Percentiles rank a stretch among this genome's conserved stretches.
These are phyloP conservation scores for Panzeria rudis DNA, from an alignment of 2,888 invertebrate genomes.

Conservation along the genomic window DNA sequence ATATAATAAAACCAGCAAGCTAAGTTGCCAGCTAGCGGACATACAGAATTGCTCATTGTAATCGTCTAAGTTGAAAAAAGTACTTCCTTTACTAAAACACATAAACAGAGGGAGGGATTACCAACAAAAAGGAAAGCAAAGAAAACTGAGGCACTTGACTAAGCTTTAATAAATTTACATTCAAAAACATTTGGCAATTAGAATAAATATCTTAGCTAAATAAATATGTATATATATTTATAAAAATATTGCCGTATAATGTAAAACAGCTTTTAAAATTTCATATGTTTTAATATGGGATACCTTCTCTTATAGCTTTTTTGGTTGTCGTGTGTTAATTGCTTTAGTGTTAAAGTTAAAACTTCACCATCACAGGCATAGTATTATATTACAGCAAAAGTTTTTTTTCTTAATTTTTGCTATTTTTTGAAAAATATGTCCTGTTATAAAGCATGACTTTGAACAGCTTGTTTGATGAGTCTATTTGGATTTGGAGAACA, in stretches of 20 bases:
- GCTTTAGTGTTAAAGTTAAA: conserved; percentile 63
- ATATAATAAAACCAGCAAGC: conserved; percentile 66
- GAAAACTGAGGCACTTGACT: background rate
- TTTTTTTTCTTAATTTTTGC: background rate
- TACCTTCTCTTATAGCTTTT: conserved; percentile 16
- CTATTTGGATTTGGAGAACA: conserved; percentile 35
- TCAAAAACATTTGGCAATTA: background rate
- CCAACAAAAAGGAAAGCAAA: background rate
- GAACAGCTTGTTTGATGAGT: conserved; percentile 58
- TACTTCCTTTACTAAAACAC: background rate
- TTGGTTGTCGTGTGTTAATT: conserved; percentile 53
- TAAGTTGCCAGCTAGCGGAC: conserved; percentile 18
- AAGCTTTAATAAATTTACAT: background rate
- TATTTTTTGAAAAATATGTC: conserved; percentile 48
- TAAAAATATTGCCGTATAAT: background rate
- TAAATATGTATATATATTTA: no score
- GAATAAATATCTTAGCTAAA: no score
- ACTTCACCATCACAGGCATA: conserved; percentile 25
- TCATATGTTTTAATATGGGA: background rate
- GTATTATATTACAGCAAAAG: background rate
- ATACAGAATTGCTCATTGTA: background rate
- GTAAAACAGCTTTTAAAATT: background rate
- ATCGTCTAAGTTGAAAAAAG: background rate
- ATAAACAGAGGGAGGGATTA: background rate
- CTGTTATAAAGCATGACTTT: conserved; percentile 50